Evolutionary conservation across 1,140 invertebrate species (phyloP).

Genomic region (Cepaea nemoralis): DNA sequence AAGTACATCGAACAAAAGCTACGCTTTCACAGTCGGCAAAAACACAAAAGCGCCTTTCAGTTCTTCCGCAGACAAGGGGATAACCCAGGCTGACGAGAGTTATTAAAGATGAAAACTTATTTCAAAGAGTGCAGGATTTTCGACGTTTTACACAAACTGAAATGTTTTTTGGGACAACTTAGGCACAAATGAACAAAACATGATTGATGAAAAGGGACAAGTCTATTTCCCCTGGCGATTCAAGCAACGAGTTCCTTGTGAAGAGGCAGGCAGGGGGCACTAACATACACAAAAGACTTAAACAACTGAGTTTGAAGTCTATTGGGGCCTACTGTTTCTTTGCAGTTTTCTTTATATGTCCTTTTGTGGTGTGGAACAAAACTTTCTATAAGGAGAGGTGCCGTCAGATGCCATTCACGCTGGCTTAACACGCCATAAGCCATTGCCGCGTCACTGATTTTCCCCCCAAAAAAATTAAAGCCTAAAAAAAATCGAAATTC

Average conservation of each 20-base stretch:
- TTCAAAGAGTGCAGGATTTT: neutral
- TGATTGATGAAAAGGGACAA: constrained; percentile 17
- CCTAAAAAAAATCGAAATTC: neutral
- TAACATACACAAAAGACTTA: neutral
- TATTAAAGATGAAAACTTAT: neutral
- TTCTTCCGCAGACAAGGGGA: neutral
- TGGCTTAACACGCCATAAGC: neutral
- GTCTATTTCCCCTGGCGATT: neutral
- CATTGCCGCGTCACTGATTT: neutral
- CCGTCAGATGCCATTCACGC: neutral
- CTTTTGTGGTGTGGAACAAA: neutral
- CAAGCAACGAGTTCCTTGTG: neutral
- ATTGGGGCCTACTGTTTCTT: neutral
- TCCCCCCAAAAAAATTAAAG: neutral
- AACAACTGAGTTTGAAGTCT: neutral
- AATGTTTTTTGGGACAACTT: neutral
- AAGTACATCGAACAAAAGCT: neutral
- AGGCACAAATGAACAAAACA: neutral
- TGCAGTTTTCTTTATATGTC: neutral
- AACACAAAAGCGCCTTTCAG: neutral
- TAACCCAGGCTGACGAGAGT: neutral
- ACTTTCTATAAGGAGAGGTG: neutral
- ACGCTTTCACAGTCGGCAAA: neutral
- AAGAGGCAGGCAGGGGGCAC: neutral
- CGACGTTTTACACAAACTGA: neutral